Evolutionary conservation across 1,140 invertebrate species (phyloP).

Genomic region (Linepithema humile): DNA sequence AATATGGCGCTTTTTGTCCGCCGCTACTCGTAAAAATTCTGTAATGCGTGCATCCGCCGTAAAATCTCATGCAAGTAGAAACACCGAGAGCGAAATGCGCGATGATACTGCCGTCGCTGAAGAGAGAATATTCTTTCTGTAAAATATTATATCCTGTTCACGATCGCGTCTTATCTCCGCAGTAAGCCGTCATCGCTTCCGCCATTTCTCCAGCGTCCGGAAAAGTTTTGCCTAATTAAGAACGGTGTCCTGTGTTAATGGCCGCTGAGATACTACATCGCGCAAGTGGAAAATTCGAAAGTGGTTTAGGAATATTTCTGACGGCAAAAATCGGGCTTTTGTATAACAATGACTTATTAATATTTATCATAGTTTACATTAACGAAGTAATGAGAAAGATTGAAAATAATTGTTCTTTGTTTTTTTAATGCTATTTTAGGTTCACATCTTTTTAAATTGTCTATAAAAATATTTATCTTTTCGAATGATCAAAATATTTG

Average conservation of each 20-base stretch:
- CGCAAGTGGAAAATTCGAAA: conserved; percentile 32
- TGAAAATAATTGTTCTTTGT: neutral
- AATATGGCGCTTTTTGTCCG: conserved; percentile 56
- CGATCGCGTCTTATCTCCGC: conserved; percentile 25
- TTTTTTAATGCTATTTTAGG: too few species aligned
- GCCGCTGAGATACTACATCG: neutral
- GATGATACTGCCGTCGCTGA: neutral
- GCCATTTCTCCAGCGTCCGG: neutral
- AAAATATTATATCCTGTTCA: conserved; percentile 65
- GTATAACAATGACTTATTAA: neutral
- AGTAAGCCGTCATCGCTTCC: neutral
- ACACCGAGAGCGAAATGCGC: neutral
- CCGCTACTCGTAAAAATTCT: conserved; percentile 52
- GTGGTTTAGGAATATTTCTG: neutral
- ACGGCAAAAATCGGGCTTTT: neutral
- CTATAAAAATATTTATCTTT: too few species aligned
- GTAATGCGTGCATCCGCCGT: conserved; percentile 68
- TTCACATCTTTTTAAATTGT: neutral
- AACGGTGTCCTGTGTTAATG: conserved; percentile 7
- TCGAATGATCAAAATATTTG: too few species aligned
- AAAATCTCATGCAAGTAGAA: conserved; percentile 61
- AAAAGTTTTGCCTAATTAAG: conserved; percentile 29
- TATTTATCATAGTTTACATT: neutral
- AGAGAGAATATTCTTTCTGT: conserved; percentile 26
- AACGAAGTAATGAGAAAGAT: neutral